These are phyloP conservation scores for Acrocyrtus sp. DNA, from an alignment of 2,888 invertebrate genomes.

Conservation along the genomic window DNA sequence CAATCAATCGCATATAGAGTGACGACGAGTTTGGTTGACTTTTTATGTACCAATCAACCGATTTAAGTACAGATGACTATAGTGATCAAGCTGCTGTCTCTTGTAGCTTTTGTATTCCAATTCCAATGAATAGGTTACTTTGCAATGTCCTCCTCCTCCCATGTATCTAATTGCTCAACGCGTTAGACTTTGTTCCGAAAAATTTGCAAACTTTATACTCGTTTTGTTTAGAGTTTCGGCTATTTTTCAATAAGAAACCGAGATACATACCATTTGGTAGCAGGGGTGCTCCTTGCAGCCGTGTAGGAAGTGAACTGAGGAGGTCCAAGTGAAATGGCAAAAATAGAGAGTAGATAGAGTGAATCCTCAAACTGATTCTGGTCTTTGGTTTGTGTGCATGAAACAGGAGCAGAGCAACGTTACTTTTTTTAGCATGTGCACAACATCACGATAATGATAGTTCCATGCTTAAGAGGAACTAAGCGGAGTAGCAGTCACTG, in stretches of 20 bases:
- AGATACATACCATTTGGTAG: conserved; percentile 33
- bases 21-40: too few species aligned
- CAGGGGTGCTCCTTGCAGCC: conserved; percentile 36
- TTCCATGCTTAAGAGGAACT: conserved; percentile 23
- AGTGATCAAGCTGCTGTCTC: too few species aligned
- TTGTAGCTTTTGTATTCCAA: too few species aligned
- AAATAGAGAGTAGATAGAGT: conserved; percentile 45
- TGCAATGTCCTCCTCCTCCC: too few species aligned
- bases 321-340: conserved; percentile 51
- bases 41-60: too few species aligned
- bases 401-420: conserved; percentile 25
- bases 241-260: conserved; percentile 16
- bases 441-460: conserved; percentile 33
- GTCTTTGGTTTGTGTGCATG: conserved; percentile 38
- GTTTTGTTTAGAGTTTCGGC: too few species aligned
- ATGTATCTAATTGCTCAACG: too few species aligned
- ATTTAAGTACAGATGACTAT: too few species aligned
- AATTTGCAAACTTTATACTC: conserved; percentile 31
- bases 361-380: conserved; percentile 44
- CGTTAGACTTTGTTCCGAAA: conserved; percentile 20
- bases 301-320: conserved; percentile 55
- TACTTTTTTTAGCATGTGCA: conserved; percentile 47
- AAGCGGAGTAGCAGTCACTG: not conserved
- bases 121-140: too few species aligned
- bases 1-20: too few species aligned